phyloP scores from a whole-genome alignment of 2,888 invertebrate genomes.

The Acanthacorydalis orientalis region DNA sequence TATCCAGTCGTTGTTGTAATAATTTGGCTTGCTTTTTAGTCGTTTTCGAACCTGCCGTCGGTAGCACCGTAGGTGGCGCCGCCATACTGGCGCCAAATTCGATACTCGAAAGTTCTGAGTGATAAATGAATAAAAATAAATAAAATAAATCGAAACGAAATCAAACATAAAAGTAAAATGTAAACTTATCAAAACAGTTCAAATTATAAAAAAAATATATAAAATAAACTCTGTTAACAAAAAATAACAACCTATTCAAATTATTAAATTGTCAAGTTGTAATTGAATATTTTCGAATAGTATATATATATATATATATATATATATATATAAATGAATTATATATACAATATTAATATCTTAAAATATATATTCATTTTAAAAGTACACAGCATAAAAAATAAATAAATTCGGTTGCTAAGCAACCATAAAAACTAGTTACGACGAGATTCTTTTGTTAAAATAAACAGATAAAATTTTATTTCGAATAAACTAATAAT shows the following conservation, averaged over 20 bases:
- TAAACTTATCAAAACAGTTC: conserved; percentile 1
- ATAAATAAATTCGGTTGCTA: no score
- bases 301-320: no score
- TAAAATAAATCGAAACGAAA: conserved; percentile 14
- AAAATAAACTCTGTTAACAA: not conserved
- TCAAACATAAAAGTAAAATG: conserved; percentile 2
- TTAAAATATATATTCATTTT: no score
- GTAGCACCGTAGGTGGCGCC: conserved; percentile 22
- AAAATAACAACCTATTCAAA: not conserved
- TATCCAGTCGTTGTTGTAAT: conserved; percentile 54
- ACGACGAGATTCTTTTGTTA: no score
- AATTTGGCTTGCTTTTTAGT: conserved; percentile 51
- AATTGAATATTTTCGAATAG: no score
- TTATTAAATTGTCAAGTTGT: no score
- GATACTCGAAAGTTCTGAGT: conserved; percentile 36
- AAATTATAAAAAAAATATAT: not conserved
- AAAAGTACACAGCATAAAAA: no score
- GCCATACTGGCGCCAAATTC: conserved; percentile 23
- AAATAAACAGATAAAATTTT: no score
- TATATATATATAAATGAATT: no score
- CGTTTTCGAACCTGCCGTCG: conserved; percentile 31
- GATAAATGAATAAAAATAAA: conserved; percentile 13
- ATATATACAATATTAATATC: no score
- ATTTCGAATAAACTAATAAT: no score
- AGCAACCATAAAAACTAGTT: no score